Conservation (phyloP, 2,888 invertebrate genomes). For the Lepidocyrtinus sp. region DNA sequence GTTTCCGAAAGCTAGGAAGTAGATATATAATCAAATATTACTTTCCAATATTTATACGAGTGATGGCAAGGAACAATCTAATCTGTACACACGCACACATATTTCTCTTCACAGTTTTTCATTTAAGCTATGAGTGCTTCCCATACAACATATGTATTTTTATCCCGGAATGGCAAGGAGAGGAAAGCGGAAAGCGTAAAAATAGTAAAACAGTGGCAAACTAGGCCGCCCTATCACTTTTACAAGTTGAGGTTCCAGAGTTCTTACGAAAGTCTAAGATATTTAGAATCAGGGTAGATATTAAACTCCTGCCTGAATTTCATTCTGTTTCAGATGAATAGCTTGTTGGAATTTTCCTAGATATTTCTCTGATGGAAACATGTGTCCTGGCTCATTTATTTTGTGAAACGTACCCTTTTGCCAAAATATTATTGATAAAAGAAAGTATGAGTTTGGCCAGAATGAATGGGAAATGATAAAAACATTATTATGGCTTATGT, state of each 20-base stretch:
- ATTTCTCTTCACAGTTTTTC: background rate
- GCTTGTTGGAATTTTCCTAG: constrained; percentile 58
- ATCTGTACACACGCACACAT: background rate
- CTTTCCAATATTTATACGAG: background rate
- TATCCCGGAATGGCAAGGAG: background rate
- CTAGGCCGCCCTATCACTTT: background rate
- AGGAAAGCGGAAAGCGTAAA: background rate
- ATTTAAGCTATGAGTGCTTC: background rate
- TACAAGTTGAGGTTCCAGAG: background rate
- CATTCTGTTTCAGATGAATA: constrained; percentile 56
- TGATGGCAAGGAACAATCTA: background rate
- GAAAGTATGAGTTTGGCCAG: background rate
- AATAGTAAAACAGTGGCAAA: background rate
- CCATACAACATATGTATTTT: background rate
- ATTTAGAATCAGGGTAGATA: constrained; percentile 44
- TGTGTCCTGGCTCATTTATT: constrained; percentile 64
- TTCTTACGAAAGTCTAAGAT: background rate
- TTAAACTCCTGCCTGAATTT: constrained; percentile 39
- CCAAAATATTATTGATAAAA: constrained; percentile 46
- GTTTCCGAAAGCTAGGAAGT: constrained; percentile 27
- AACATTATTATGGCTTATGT: background rate
- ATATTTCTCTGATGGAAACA: constrained; percentile 54
- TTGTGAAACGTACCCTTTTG: constrained; percentile 58
- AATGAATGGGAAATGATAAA: background rate
- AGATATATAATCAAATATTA: background rate